These are phyloP conservation scores for Phyllopteryx taeniolatus DNA, from an alignment of 2,113 vertebrate species.

Conservation along the genomic window DNA sequence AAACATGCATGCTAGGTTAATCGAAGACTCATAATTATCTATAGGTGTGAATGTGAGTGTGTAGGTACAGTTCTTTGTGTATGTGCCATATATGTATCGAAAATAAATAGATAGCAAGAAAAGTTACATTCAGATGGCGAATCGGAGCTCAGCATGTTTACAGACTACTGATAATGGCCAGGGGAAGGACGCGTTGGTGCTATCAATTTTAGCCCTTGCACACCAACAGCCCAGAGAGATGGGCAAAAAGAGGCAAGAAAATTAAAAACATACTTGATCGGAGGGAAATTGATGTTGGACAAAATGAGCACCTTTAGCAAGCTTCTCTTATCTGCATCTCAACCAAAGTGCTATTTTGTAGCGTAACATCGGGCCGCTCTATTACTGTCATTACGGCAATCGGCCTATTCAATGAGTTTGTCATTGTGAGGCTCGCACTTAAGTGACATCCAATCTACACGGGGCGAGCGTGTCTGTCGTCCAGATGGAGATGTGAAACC, in stretches of 20 bases:
- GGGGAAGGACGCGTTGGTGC: slow-evolving; percentile 43
- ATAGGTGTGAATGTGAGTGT: slow-evolving; percentile 31
- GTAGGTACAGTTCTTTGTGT: slow-evolving; percentile 5
- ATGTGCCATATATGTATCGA: not conserved
- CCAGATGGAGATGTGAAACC: slow-evolving; percentile 49
- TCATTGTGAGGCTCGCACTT: slow-evolving; percentile 40
- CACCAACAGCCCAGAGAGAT: slow-evolving; percentile 27
- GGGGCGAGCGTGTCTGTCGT: slow-evolving; percentile 47
- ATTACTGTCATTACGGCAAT: slow-evolving; percentile 72
- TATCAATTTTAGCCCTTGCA: slow-evolving; percentile 64
- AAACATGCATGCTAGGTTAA: no score
- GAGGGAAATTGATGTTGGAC: slow-evolving; percentile 67
- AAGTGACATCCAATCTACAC: slow-evolving; percentile 78
- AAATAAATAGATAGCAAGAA: not conserved
- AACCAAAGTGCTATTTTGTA: slow-evolving; percentile 58
- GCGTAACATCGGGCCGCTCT: slow-evolving; percentile 57
- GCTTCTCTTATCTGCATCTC: slow-evolving; percentile 62
- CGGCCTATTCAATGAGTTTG: slow-evolving; percentile 70
- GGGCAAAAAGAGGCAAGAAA: slow-evolving; percentile 41
- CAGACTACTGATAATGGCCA: no score
- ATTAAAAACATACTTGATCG: slow-evolving; percentile 70
- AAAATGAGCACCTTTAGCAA: slow-evolving; percentile 73
- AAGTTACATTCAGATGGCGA: not conserved
- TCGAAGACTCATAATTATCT: no score
- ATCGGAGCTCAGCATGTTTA: not conserved